Conservation (phyloP, 30 jellyfish, hydroid and myxozoan genomes). For the Sanderia malayensis region DNA sequence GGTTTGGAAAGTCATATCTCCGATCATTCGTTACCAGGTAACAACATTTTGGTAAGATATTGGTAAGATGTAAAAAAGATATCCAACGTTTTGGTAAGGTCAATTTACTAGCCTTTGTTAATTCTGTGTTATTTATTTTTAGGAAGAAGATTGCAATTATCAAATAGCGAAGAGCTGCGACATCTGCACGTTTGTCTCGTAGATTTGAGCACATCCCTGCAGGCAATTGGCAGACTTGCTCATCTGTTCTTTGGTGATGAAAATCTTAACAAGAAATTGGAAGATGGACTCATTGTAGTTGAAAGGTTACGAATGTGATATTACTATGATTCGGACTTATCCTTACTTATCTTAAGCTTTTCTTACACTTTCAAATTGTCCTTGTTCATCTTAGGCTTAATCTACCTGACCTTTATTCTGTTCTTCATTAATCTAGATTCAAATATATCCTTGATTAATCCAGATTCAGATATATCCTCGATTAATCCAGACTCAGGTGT, state of each 20-base stretch:
- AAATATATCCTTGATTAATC: no score
- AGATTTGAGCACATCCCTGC: slow-evolving; percentile 66
- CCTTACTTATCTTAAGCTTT: no score
- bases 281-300: slow-evolving; percentile 58
- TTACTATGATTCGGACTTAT: no score
- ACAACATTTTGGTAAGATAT: no score
- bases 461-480: no score
- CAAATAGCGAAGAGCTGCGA: slow-evolving; percentile 34
- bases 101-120: background rate
- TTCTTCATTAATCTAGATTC: no score
- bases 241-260: slow-evolving; percentile 80
- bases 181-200: slow-evolving; percentile 44
- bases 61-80: no score
- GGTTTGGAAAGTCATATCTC: slow-evolving; percentile 53
- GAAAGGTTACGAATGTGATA: no score
- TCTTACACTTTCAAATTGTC: no score
- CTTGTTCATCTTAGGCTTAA: no score
- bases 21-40: slow-evolving; percentile 44
- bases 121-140: background rate
- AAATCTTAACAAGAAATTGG: slow-evolving; percentile 50
- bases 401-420: no score
- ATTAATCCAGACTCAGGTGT: no score
- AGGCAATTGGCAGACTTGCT: slow-evolving; percentile 76
- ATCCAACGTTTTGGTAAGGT: background rate
- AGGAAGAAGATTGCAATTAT: slow-evolving; percentile 16